These are phyloP conservation scores for Syngnathus acus DNA, from an alignment of 2,797 vertebrate genomes.

Conservation along the genomic window DNA sequence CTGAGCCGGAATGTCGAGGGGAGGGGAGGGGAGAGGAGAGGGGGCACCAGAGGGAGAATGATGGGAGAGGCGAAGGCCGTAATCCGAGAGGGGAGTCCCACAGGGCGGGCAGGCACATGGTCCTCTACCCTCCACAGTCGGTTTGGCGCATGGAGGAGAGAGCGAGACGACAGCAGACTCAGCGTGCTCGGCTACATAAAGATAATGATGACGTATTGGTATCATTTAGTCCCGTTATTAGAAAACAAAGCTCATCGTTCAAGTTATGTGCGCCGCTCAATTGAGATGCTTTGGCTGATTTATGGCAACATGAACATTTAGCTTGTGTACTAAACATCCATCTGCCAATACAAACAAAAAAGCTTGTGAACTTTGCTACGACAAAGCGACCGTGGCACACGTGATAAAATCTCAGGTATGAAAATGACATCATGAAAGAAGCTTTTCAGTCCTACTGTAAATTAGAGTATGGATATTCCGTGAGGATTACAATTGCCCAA, in stretches of 20 bases:
- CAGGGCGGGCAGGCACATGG: constrained; percentile 44
- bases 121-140: constrained; percentile 21
- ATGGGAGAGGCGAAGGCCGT: constrained; percentile 27
- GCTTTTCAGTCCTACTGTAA: background rate
- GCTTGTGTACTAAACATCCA: background rate
- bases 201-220: background rate
- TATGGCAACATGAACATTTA: background rate
- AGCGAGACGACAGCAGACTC: background rate
- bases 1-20: constrained; percentile 47
- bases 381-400: background rate
- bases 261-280: background rate
- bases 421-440: background rate
- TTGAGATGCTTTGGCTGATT: constrained; percentile 12
- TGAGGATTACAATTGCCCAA: background rate
- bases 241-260: background rate
- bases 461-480: background rate
- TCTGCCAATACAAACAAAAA: background rate
- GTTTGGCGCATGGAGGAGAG: constrained; percentile 9
- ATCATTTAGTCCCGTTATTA: background rate
- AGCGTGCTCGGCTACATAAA: background rate
- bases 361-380: background rate
- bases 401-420: background rate
- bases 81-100: constrained; percentile 60
- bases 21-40: background rate
- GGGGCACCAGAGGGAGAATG: constrained; percentile 10